Evolutionary conservation across 1,140 invertebrate species (phyloP).

Genomic region (Stegodyphus mimosarum): DNA sequence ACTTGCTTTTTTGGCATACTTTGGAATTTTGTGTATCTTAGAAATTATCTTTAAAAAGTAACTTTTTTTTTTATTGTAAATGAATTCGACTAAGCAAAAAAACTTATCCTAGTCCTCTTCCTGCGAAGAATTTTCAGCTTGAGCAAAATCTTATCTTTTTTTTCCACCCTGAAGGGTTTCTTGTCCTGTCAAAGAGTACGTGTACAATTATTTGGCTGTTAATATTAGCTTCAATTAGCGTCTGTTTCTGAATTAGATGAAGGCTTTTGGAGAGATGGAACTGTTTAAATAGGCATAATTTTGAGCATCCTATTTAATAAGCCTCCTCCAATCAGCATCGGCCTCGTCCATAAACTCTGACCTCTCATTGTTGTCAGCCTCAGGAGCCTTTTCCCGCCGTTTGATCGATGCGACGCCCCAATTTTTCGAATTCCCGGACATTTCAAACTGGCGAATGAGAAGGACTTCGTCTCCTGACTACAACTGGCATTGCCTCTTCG

Average conservation of each 20-base stretch:
- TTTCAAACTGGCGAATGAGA: neutral
- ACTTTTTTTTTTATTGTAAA: too few species aligned
- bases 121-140: too few species aligned
- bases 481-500: conserved; percentile 4
- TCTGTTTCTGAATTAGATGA: too few species aligned
- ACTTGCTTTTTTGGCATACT: too few species aligned
- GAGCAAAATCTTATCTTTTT: too few species aligned
- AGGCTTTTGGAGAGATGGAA: neutral
- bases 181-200: too few species aligned
- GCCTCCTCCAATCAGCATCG: neutral
- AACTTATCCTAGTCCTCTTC: too few species aligned
- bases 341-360: neutral
- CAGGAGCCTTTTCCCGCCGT: neutral
- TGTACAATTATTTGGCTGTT: too few species aligned
- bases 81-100: too few species aligned
- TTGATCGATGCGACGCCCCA: neutral
- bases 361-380: neutral
- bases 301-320: neutral
- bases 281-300: neutral
- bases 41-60: too few species aligned
- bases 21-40: too few species aligned
- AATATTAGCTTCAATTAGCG: neutral
- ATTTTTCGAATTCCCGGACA: neutral
- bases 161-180: too few species aligned
- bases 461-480: neutral